Conservation (phyloP, 2,113 vertebrate species). For the Pycnonotus jocosus region DNA sequence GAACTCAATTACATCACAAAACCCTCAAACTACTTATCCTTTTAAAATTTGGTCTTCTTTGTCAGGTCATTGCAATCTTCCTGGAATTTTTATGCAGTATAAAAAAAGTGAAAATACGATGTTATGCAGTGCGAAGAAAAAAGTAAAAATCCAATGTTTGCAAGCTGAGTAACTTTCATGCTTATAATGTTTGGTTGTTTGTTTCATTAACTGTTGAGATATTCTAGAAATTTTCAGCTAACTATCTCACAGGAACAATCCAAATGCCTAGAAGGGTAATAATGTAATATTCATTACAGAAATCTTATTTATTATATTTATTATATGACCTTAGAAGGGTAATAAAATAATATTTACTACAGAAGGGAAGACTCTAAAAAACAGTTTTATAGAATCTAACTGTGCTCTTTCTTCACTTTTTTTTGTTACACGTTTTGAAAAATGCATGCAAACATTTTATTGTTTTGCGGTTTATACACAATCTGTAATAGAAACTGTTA, state of each 20-base stretch:
- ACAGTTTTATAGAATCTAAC: not conserved
- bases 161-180: not conserved
- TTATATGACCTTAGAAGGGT: not conserved
- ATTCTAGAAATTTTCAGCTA: not conserved
- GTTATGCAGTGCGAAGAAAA: not conserved
- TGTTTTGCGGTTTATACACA: not conserved
- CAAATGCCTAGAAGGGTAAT: not conserved
- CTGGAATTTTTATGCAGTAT: not conserved
- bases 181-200: not conserved
- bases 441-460: not conserved
- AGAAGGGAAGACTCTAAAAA: not conserved
- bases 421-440: not conserved
- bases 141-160: not conserved
- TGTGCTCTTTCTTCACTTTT: not conserved
- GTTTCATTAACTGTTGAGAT: not conserved
- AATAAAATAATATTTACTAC: not conserved
- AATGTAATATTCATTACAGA: not conserved
- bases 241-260: not conserved
- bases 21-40: accelerated
- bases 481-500: not conserved
- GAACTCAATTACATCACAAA: not conserved
- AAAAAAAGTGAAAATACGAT: not conserved
- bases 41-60: not conserved
- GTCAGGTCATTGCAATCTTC: not conserved
- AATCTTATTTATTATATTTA: not conserved